Evolutionary conservation across 2,888 invertebrate species (phyloP), one percentile per base, ranked within the genome.

Genomic region (Rhingia rostrata): DNA sequence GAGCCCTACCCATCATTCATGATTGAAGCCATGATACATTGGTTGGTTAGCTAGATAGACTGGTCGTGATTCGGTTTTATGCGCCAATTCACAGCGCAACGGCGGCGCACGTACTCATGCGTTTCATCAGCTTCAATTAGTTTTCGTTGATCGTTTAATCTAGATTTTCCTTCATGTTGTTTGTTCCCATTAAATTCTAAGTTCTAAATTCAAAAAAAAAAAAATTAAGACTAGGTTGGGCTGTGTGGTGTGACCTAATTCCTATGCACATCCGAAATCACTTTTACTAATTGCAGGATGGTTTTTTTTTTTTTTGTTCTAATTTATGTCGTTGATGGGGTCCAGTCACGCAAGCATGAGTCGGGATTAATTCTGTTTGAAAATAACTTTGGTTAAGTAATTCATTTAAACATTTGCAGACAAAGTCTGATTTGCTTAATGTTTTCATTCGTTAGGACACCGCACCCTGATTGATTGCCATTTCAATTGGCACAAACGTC

Each of bases 111-210:
- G 83, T 83, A 74, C 83, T 83, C 83, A 79, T 79, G 79, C 83
- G 83, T 83, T 83, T 73, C 79, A 83, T 74, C 63, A 74, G 83
- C 79, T 79, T 79, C 83, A 79, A 83, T 74, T 79, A 83, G 64
- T 73, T 22, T 83, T 64, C n/a, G 67, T 79, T 83, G 79, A 79
- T 83, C 83, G 47, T 74, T 79, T 74, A 73, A 74, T 83, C 56
- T 63, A 7, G 66, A 37, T 75, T 58, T 30, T 74, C 14, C 54
- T 35, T 61, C n/a, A 14, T 51, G 63, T 64, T 39, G 56, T 77
- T 22, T 77, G 64, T 60, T 75, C 69, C 41, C 60, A 53, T 39
- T 49, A 49, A 32, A 4, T 30, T 32, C 33, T 37, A 43, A 43
- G 2, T 22, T 22, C 22, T n/a, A 30, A 41, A 43, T 41, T 60